Conservation (phyloP, 2,113 vertebrate genomes). For the Lipotes vexillifer region DNA sequence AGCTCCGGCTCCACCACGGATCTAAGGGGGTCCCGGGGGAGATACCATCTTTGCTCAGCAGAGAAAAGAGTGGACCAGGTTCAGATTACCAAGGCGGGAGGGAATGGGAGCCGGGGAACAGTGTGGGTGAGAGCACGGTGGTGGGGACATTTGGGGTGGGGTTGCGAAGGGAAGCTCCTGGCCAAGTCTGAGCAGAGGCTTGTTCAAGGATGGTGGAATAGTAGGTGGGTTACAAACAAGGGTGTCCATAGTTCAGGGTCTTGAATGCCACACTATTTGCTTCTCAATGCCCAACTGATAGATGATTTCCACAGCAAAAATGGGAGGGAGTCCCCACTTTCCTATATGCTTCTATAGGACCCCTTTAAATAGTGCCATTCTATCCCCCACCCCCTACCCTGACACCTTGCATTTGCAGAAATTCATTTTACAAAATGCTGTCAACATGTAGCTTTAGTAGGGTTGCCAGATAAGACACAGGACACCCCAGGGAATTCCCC, state of each 20-base stretch:
- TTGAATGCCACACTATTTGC: not conserved
- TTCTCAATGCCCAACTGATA: not conserved
- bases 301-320: not conserved
- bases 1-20: not conserved
- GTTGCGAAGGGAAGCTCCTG: not conserved
- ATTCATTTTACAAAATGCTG: not conserved
- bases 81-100: not conserved
- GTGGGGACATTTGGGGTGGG: not conserved
- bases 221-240: not conserved
- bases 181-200: not conserved
- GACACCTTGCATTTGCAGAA: not conserved
- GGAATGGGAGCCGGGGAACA: too few relatives aligned
- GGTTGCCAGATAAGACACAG: not conserved
- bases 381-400: not conserved
- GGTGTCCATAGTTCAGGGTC: not conserved
- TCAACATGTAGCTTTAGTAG: not conserved
- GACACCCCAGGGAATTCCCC: not conserved
- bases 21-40: not conserved
- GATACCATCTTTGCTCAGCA: not conserved
- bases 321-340: not conserved
- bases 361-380: not conserved
- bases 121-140: not conserved
- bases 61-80: not conserved
- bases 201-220: not conserved
- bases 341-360: not conserved